These are phyloP conservation scores for Priocnemis perturbator DNA, from an alignment of 2,888 invertebrate genomes.

Conservation along the genomic window DNA sequence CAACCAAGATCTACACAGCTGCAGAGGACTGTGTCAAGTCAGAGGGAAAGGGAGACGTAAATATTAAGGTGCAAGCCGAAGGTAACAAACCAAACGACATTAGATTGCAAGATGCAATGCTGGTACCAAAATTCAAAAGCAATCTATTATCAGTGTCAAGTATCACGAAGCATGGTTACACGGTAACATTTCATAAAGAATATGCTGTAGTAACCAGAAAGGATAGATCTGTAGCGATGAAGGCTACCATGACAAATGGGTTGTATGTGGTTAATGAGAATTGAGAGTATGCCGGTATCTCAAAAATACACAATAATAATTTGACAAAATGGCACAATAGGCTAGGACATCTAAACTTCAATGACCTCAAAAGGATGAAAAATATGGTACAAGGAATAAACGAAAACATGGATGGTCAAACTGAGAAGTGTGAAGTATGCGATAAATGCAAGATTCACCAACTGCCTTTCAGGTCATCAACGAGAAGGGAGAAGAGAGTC, in stretches of 20 bases:
- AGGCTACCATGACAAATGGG: not conserved
- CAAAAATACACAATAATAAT: not conserved
- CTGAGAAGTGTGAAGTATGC: conserved; percentile 8
- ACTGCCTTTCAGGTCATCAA: conserved; percentile 14
- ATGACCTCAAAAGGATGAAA: conserved; percentile 15
- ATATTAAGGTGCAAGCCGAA: not conserved
- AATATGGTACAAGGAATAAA: conserved; percentile 15
- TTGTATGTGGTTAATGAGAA: conserved; percentile 17
- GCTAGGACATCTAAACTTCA: conserved; percentile 15
- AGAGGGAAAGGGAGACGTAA: not conserved
- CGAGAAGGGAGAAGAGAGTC: conserved; percentile 17
- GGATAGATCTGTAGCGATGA: not conserved
- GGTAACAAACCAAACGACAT: not conserved
- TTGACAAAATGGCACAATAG: conserved; percentile 21
- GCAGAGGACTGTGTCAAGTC: not conserved
- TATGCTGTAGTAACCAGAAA: not conserved
- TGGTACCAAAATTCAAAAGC: not conserved
- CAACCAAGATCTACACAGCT: not conserved
- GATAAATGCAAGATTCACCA: conserved; percentile 13
- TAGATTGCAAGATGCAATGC: not conserved
- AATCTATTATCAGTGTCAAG: conserved; percentile 13
- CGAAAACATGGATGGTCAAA: not conserved
- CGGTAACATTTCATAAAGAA: conserved; percentile 10
- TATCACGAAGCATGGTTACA: conserved; percentile 13
- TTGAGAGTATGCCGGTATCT: not conserved